phyloP scores from a whole-genome alignment of 1,140 invertebrate genomes.

The Caenorhabditis brenneri region DNA sequence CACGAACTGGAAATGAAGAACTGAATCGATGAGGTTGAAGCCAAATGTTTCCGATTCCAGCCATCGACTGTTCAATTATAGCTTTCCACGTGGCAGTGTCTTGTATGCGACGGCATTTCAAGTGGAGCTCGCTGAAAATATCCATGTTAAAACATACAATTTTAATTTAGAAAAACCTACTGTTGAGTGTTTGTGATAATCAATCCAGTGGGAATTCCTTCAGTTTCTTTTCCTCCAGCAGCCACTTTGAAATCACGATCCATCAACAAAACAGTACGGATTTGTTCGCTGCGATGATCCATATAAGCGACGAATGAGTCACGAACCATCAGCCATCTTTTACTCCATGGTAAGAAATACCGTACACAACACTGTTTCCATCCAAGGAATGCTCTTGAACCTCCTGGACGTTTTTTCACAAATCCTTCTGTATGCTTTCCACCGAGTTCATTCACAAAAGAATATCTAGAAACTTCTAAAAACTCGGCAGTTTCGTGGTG shows the following conservation, averaged over 20 bases:
- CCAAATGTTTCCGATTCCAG: conserved; percentile 57
- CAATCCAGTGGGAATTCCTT: conserved; percentile 56
- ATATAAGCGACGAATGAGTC: conserved; percentile 74
- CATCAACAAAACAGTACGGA: conserved; percentile 74
- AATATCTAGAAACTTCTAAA: conserved; percentile 73
- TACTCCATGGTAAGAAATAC: conserved; percentile 66
- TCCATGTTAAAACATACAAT: too few relatives aligned
- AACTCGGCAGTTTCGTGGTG: conserved; percentile 74
- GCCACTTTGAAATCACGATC: conserved; percentile 72
- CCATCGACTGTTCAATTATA: conserved; percentile 64
- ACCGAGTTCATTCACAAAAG: conserved; percentile 73
- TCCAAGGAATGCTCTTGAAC: conserved; percentile 71
- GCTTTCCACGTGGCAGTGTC: conserved; percentile 64
- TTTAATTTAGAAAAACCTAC: too few relatives aligned
- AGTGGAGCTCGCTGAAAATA: conserved; percentile 71
- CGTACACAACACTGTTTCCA: conserved; percentile 71
- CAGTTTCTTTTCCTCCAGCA: conserved; percentile 53
- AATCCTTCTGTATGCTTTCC: conserved; percentile 73
- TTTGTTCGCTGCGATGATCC: conserved; percentile 72
- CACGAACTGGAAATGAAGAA: conserved; percentile 73
- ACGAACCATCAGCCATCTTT: conserved; percentile 74
- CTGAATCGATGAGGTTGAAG: conserved; percentile 69
- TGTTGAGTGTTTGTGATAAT: conserved; percentile 66
- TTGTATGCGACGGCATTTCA: conserved; percentile 72
- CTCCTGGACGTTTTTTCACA: conserved; percentile 74